Conservation (phyloP, 1,140 invertebrate species). For the Brachionus asplanchnoidis region DNA sequence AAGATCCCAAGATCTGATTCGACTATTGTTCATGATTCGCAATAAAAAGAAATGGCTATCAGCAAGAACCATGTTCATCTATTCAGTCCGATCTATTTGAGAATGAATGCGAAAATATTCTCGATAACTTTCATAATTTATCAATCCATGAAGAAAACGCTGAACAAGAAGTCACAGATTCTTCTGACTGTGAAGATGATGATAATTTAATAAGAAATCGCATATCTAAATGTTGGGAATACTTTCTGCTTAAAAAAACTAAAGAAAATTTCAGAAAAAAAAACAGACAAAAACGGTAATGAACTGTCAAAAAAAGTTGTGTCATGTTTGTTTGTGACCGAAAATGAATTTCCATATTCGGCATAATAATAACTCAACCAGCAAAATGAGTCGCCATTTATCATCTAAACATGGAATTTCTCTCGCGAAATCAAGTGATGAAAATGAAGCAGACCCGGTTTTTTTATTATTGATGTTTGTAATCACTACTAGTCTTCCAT, state of each 20-base stretch:
- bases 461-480: constrained; percentile 1
- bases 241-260: neutral
- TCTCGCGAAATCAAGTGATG: neutral
- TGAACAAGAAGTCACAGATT: neutral
- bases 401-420: neutral
- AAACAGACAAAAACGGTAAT: neutral
- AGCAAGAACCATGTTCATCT: neutral
- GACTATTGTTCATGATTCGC: neutral
- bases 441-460: neutral
- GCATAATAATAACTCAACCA: neutral
- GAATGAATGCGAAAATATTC: neutral
- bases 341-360: neutral
- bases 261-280: neutral
- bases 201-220: neutral
- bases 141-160: neutral
- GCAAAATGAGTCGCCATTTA: neutral
- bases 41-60: neutral
- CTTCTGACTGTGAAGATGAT: neutral
- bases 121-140: neutral
- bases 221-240: neutral
- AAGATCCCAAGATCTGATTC: neutral
- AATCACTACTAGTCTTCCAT: neutral
- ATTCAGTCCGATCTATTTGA: neutral
- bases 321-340: neutral
- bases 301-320: neutral